Conservation (phyloP, 2,113 vertebrate species). For the Ctenomys sociabilis region DNA sequence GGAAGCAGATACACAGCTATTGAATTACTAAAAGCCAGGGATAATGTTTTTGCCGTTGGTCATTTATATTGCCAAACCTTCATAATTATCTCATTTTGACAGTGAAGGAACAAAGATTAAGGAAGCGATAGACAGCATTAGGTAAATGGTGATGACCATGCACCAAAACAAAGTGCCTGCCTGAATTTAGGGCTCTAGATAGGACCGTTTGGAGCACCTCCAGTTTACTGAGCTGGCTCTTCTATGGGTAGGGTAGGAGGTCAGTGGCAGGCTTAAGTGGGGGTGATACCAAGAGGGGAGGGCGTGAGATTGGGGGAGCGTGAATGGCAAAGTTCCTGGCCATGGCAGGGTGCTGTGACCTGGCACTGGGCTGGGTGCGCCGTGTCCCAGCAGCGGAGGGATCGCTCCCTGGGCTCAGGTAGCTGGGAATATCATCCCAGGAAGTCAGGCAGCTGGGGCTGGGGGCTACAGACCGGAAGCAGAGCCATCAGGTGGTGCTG, state of each 20-base stretch:
- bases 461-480: neutral
- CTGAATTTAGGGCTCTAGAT: neutral
- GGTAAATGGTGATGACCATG: neutral
- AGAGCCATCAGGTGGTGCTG: neutral
- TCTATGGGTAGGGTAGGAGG: neutral
- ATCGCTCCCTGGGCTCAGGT: neutral
- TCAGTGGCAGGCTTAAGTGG: neutral
- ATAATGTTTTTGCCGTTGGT: neutral
- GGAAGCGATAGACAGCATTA: neutral
- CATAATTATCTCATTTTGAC: constrained; percentile 18
- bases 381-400: neutral
- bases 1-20: constrained; percentile 17
- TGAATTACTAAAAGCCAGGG: neutral
- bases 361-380: neutral
- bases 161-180: neutral
- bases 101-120: neutral
- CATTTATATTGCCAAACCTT: neutral
- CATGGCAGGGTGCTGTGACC: neutral
- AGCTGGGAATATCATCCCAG: neutral
- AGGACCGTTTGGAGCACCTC: neutral
- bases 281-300: neutral
- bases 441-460: neutral
- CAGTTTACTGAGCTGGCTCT: neutral
- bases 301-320: neutral
- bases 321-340: neutral